Percentiles rank a stretch among this genome's conserved stretches.
These are phyloP conservation scores for Speoplatyrhinus poulsoni DNA, from an alignment of 2,113 vertebrate genomes.

Conservation along the genomic window DNA sequence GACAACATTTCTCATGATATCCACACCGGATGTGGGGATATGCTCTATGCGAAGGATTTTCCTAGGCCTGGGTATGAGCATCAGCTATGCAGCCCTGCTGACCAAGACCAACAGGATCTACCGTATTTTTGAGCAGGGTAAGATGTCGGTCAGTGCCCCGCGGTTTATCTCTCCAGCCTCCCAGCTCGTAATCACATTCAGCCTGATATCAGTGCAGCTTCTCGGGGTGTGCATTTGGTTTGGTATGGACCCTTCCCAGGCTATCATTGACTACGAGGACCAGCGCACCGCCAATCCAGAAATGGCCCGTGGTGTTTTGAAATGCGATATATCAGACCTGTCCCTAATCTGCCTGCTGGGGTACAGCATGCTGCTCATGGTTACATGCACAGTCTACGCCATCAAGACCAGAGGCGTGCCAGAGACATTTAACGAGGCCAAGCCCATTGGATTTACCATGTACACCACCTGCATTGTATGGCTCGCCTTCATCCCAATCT, in stretches of 20 bases:
- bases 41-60: conserved; percentile 92
- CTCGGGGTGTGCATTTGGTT: conserved; percentile 96
- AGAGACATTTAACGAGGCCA: conserved; percentile 97
- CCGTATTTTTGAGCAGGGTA: conserved; percentile 97
- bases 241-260: conserved; percentile 91
- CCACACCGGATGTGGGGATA: conserved; percentile 84
- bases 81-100: conserved; percentile 93
- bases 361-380: conserved; percentile 98
- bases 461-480: conserved; percentile 98
- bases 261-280: conserved; percentile 94
- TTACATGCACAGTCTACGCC: conserved; percentile 96
- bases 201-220: conserved; percentile 93
- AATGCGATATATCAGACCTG: conserved; percentile 95
- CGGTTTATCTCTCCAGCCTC: conserved; percentile 94
- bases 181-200: conserved; percentile 94
- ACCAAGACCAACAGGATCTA: conserved; percentile 98
- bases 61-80: conserved; percentile 94
- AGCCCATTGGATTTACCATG: conserved; percentile 98
- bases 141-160: conserved; percentile 90
- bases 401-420: conserved; percentile 96
- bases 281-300: conserved; percentile 91
- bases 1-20: conserved; percentile 96
- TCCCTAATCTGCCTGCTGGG: conserved; percentile 97
- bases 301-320: conserved; percentile 84
- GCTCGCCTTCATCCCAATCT: conserved; percentile 97